A percentile compares a stretch with the other conserved stretches of the same genome.
These are phyloP conservation scores for Todiramphus saurophagus DNA, from an alignment of 2,113 vertebrate genomes.

Conservation along the genomic window DNA sequence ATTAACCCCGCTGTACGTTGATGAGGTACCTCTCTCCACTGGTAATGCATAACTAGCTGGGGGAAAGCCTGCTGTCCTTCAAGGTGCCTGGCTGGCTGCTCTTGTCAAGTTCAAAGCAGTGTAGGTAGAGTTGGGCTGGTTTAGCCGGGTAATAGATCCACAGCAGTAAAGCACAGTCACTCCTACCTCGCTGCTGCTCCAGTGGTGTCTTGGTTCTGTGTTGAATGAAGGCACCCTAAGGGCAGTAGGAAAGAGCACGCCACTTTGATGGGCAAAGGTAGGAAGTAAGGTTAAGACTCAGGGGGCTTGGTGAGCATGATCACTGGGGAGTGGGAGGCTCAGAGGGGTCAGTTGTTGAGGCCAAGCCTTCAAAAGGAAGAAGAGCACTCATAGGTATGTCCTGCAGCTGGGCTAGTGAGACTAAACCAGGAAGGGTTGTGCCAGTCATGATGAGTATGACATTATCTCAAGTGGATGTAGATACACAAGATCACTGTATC, in stretches of 20 bases:
- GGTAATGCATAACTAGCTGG: accelerated
- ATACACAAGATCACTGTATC: accelerated
- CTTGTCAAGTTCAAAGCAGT: accelerated
- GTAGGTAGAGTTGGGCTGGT: not conserved
- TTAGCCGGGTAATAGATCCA: accelerated
- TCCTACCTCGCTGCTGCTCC: not conserved
- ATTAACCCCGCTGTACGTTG: too few relatives aligned
- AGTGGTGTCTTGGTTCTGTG: too few relatives aligned
- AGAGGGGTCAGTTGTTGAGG: not conserved
- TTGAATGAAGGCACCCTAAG: too few relatives aligned
- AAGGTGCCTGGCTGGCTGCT: not conserved
- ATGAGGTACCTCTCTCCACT: accelerated
- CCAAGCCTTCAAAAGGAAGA: too few relatives aligned
- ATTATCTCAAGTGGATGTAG: too few relatives aligned
- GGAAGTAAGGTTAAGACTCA: not conserved
- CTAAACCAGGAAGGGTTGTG: not conserved
- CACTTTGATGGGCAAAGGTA: not conserved
- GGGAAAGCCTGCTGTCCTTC: not conserved
- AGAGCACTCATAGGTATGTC: accelerated
- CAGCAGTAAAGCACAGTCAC: not conserved
- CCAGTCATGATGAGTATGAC: accelerated
- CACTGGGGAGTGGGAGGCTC: not conserved
- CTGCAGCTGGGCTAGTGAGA: not conserved
- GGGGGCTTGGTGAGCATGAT: not conserved
- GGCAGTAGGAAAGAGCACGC: not conserved